These are phyloP conservation scores for Chionis minor DNA, from an alignment of 2,113 vertebrate genomes.

Conservation along the genomic window DNA sequence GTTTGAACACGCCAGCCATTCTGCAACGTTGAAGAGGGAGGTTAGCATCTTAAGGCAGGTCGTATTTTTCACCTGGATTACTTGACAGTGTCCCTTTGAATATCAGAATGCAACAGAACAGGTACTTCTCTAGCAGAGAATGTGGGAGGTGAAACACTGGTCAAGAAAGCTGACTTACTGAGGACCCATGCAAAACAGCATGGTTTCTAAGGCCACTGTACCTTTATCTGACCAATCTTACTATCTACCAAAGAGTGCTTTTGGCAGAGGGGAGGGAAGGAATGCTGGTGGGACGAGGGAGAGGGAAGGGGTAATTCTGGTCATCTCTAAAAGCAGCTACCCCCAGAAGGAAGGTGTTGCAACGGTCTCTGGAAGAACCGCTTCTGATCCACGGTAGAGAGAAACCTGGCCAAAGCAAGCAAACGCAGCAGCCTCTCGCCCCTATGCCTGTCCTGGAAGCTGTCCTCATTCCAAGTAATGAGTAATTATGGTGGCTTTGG, in stretches of 20 bases:
- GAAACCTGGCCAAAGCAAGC: slow-evolving; percentile 21
- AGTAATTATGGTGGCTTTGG: not conserved
- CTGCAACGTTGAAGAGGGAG: not conserved
- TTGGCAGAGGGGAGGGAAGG: not conserved
- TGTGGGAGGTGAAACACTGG: not conserved
- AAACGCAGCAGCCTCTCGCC: not conserved
- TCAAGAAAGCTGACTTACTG: not conserved
- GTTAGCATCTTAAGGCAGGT: not conserved
- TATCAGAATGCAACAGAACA: slow-evolving; percentile 34
- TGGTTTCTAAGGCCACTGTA: slow-evolving; percentile 16
- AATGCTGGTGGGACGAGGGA: not conserved
- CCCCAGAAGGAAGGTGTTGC: not conserved
- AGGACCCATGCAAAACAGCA: not conserved
- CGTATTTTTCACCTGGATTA: not conserved
- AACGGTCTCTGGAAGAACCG: not conserved
- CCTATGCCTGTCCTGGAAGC: slow-evolving; percentile 11
- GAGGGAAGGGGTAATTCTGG: not conserved
- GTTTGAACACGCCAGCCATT: not conserved
- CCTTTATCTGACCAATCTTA: slow-evolving; percentile 27
- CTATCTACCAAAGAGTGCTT: slow-evolving; percentile 57
- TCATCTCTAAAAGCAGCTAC: not conserved
- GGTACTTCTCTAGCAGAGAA: not conserved
- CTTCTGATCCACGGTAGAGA: not conserved
- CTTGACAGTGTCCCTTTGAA: slow-evolving; percentile 53
- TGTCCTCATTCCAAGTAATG: slow-evolving; percentile 1